These are phyloP conservation scores for Atherix ibis DNA, from an alignment of 2,888 invertebrate genomes.

Conservation along the genomic window DNA sequence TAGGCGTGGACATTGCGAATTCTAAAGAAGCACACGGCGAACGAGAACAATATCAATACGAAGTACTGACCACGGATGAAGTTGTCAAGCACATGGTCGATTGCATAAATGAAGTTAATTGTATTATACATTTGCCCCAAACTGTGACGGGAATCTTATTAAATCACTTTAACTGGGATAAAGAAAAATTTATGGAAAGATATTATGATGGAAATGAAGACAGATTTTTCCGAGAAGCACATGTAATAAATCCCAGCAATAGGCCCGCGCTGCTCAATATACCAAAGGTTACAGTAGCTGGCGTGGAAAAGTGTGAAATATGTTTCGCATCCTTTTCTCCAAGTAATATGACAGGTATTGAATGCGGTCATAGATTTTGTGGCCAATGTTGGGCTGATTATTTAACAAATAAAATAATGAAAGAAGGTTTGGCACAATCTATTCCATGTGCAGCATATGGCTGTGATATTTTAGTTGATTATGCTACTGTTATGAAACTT, in stretches of 20 bases:
- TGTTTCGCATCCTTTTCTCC: slow-evolving; percentile 71
- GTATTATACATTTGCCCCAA: slow-evolving; percentile 82
- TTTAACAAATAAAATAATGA: slow-evolving; percentile 95
- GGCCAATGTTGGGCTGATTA: slow-evolving; percentile 93
- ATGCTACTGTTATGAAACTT: slow-evolving; percentile 87
- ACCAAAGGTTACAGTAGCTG: slow-evolving; percentile 52
- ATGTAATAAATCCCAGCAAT: slow-evolving; percentile 86
- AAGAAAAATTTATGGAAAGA: slow-evolving; percentile 94
- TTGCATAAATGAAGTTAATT: slow-evolving; percentile 92
- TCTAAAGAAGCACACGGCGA: slow-evolving; percentile 69
- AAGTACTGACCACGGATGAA: slow-evolving; percentile 88
- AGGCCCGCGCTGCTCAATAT: slow-evolving; percentile 46
- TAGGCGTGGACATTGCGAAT: slow-evolving; percentile 65
- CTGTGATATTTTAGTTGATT: slow-evolving; percentile 95
- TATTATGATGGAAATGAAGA: slow-evolving; percentile 94
- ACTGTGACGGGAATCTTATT: slow-evolving; percentile 85
- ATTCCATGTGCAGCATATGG: slow-evolving; percentile 94
- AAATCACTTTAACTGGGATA: slow-evolving; percentile 98
- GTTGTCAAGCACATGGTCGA: slow-evolving; percentile 96
- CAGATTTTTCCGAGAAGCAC: slow-evolving; percentile 83
- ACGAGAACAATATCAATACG: slow-evolving; percentile 78
- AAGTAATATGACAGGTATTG: slow-evolving; percentile 76
- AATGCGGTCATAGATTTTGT: slow-evolving; percentile 95
- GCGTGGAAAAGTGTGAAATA: slow-evolving; percentile 83
- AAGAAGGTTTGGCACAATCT: slow-evolving; percentile 90